These are phyloP conservation scores for Perca flavescens DNA, from an alignment of 2,113 vertebrate species.

Conservation along the genomic window DNA sequence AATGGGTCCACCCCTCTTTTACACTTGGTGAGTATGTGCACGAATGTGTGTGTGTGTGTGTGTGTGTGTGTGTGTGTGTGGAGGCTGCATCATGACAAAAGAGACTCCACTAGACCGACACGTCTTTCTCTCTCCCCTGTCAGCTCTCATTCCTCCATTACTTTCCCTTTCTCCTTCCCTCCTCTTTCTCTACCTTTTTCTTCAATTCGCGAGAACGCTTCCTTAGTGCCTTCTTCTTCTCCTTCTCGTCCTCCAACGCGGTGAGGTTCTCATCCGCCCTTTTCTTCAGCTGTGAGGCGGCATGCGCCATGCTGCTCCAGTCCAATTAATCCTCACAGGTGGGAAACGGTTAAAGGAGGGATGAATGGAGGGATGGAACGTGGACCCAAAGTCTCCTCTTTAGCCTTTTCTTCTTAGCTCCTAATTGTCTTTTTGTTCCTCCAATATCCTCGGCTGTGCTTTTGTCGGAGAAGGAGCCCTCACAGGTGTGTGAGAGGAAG, in stretches of 20 bases:
- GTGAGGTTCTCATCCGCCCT: slow-evolving; percentile 95
- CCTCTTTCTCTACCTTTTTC: slow-evolving; percentile 92
- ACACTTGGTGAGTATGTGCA: not conserved
- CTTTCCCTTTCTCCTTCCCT: not conserved
- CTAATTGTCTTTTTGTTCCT: slow-evolving; percentile 41
- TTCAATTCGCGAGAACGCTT: slow-evolving; percentile 92
- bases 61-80: slow-evolving; percentile 25
- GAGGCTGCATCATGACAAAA: slow-evolving; percentile 72
- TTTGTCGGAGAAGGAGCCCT: slow-evolving; percentile 47
- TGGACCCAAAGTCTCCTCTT: slow-evolving; percentile 83
- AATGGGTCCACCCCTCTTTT: slow-evolving; percentile 51
- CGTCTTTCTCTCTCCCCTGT: slow-evolving; percentile 11
- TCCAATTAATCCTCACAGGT: slow-evolving; percentile 85
- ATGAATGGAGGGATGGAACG: slow-evolving; percentile 35
- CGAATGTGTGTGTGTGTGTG: slow-evolving; percentile 14
- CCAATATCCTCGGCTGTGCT: slow-evolving; percentile 7
- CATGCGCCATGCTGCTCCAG: slow-evolving; percentile 94
- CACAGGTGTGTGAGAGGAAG: slow-evolving; percentile 51
- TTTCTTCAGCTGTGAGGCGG: slow-evolving; percentile 98
- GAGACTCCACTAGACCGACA: slow-evolving; percentile 50
- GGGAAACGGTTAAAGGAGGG: slow-evolving; percentile 42
- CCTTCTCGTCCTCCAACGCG: slow-evolving; percentile 93
- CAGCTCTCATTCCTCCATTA: slow-evolving; percentile 21
- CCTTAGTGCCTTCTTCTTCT: slow-evolving; percentile 89
- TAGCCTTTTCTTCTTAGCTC: slow-evolving; percentile 72